Evolutionary conservation across 1,140 invertebrate species (phyloP).

Genomic region (Drosophila biarmipes): DNA sequence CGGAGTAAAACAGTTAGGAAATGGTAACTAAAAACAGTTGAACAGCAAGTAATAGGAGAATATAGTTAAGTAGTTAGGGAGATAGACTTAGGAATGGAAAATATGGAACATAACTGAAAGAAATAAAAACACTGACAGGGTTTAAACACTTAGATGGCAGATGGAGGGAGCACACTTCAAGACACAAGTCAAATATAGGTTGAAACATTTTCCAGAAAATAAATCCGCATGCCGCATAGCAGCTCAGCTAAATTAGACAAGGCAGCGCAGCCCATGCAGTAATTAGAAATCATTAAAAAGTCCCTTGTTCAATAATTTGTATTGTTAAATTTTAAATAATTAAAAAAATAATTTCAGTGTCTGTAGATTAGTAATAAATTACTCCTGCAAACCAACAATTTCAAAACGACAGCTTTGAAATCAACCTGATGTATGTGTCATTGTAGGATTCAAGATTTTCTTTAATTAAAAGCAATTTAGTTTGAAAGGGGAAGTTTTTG

Average conservation of each 20-base stretch:
- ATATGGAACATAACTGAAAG: slow-evolving; percentile 43
- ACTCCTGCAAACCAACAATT: not conserved
- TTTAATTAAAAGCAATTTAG: too few relatives aligned
- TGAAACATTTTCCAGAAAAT: slow-evolving; percentile 1
- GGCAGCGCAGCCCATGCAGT: slow-evolving; percentile 10
- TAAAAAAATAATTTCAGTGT: too few relatives aligned
- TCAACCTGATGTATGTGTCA: too few relatives aligned
- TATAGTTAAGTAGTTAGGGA: slow-evolving; percentile 21
- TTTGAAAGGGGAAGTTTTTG: too few relatives aligned
- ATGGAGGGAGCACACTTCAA: slow-evolving; percentile 50
- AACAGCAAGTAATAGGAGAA: slow-evolving; percentile 48
- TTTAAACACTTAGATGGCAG: slow-evolving; percentile 27
- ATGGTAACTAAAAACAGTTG: slow-evolving; percentile 45
- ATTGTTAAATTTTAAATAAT: too few relatives aligned
- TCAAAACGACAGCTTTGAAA: too few relatives aligned
- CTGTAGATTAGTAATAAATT: not conserved
- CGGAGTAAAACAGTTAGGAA: slow-evolving; percentile 56
- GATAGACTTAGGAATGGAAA: slow-evolving; percentile 24
- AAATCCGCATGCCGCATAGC: slow-evolving; percentile 47
- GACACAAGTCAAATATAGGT: slow-evolving; percentile 48
- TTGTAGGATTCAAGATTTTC: too few relatives aligned
- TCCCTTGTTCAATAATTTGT: not conserved
- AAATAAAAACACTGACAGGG: slow-evolving; percentile 34
- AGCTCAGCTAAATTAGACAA: slow-evolving; percentile 19
- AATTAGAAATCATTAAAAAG: slow-evolving; percentile 1